phyloP scores from a whole-genome alignment of 2,888 invertebrate genomes.

The Sarcophaga carnaria region DNA sequence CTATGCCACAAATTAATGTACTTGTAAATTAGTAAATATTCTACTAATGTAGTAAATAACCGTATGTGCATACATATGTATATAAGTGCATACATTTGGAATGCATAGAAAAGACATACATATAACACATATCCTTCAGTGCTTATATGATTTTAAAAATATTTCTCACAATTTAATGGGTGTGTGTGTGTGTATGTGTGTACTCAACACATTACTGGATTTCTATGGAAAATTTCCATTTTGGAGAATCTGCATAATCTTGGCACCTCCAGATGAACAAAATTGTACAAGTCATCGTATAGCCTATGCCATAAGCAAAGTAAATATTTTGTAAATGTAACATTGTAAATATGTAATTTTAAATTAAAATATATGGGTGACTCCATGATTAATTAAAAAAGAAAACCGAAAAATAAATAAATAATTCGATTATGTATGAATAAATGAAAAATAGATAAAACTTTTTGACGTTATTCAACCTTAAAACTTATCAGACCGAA shows the following conservation, averaged over 20 bases:
- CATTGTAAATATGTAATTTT: too few relatives aligned
- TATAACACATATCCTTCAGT: too few relatives aligned
- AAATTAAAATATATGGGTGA: slow-evolving; percentile 6
- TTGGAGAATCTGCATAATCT: slow-evolving; percentile 11
- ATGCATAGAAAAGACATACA: too few relatives aligned
- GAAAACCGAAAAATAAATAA: not conserved
- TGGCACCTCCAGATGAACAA: not conserved
- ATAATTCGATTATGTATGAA: too few relatives aligned
- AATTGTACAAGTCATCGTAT: not conserved
- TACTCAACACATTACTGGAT: not conserved
- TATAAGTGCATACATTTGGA: too few relatives aligned
- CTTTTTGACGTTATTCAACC: too few relatives aligned
- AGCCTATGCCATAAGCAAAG: not conserved
- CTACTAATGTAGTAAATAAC: not conserved
- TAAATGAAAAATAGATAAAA: too few relatives aligned
- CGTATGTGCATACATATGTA: not conserved
- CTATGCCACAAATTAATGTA: slow-evolving; percentile 62
- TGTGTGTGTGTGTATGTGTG: not conserved
- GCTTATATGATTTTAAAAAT: too few relatives aligned
- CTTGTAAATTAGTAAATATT: slow-evolving; percentile 48
- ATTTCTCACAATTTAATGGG: not conserved
- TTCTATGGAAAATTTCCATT: not conserved
- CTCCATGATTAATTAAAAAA: not conserved
- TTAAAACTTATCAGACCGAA: too few relatives aligned
- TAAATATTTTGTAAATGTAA: slow-evolving; percentile 12